Evolutionary conservation across 2,888 invertebrate species (phyloP), one percentile per base, ranked within the genome.

Genomic region (Lomographa bimaculata): DNA sequence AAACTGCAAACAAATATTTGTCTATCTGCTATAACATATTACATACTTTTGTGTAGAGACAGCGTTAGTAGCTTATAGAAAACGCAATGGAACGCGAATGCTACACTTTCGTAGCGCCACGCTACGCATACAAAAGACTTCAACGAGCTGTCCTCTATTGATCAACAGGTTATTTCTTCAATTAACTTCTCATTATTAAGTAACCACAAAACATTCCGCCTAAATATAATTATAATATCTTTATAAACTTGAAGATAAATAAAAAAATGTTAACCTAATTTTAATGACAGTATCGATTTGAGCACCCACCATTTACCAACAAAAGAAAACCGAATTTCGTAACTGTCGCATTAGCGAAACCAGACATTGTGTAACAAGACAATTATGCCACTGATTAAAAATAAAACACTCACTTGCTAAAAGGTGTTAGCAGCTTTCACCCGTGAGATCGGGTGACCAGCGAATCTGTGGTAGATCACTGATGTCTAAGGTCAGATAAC

Each of bases 321-420:
- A 49, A 51, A 59, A 44, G 33, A 19, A 35, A 52, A 56, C 50
- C n/a, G 39, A 56, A 57, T 70, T 60, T 61, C 64, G 57, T 57
- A 64, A 64, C 47, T 50, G 50, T 67, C 63, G 65, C 64, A 65
- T 65, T 61, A 62, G 60, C 62, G 65, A 66, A 66, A 62, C 67
- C 52, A 64, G 64, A 59, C 40, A 69, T 79, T 79, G 71, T 70
- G 72, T 70, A 43, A 43, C 40, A 34, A 42, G 60, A 71, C 65
- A 73, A 78, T 76, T 77, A 76, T 72, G 74, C 64, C 65, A 70
- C 60, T 64, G 68, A 76, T 79, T 71, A 79, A 81, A 79, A 79
- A 68, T 43, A 73, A 72, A 73, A 69, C 69, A 80, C 87, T 85
- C 67, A 86, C 85, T 84, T 60, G 61, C 83, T 71, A 14, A 84